Base-by-base conservation (phyloP, 2,888 invertebrate genomes). In the Cephus rjabovi region DNA sequence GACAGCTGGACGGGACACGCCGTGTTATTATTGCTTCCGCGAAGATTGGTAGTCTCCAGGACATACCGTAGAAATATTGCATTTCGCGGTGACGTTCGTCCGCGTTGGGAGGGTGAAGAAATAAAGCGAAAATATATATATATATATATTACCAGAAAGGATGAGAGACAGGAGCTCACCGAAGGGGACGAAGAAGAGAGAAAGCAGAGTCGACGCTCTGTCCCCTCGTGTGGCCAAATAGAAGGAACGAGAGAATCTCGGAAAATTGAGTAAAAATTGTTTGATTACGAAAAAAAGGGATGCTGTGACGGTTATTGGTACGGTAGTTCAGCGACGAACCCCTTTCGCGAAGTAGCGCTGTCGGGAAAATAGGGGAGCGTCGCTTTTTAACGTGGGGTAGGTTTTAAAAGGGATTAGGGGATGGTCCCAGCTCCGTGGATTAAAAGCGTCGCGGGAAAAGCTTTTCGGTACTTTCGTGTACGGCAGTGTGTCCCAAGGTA, bases 11-110 rank as follows among this genome's bases (percentile, higher is more conserved):
- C 87, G 89, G 85, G 56, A 56, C 56, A 86, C 87, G 87, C 86
- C 84, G 86, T 81, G 86, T 87, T 88, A 89, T 89, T 89, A 90
- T 90, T 90, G 89, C 89, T 88, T 88, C 86, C 82, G 87, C 84
- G 87, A 89, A 89, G 90, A 90, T 90, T 90, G 89, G 89, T 89
- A 84, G 88, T 85, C 86, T 80, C 83, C 81, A 84, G 86, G 86
- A 87, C 86, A 86, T 85, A 83, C 80, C 84, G 84, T 86, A 85
- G 87, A 89, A 87, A 89, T 89, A 89, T 90, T 88, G 87, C 88
- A 84, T 86, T 86, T 87, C 84, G 88, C 82, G 87, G 84, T 85
- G 81, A 75, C 79, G 78, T 79, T 77, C 78, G 81, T 79, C 79
- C 76, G 84, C 77, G 23, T 23, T 23, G 56, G 56, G 23, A 56